Percentiles rank a stretch among this genome's conserved stretches.
Conservation (phyloP, 1,140 invertebrate species). For the Thereuonema tuberculata region DNA sequence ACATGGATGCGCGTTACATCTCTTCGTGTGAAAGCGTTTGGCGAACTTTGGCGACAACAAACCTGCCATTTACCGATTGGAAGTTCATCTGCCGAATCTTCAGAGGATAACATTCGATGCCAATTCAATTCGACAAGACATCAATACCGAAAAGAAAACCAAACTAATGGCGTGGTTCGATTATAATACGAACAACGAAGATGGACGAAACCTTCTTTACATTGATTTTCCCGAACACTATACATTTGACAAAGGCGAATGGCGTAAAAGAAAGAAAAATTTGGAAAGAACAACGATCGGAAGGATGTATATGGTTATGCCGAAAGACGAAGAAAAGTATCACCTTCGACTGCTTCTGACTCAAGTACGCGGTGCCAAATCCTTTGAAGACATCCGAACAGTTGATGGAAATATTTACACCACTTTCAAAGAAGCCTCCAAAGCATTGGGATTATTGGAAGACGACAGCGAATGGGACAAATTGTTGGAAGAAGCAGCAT, state of each 20-base stretch:
- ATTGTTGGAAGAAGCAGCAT: constrained; percentile 27
- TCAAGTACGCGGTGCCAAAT: constrained; percentile 31
- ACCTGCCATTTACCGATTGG: neutral
- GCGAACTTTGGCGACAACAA: neutral
- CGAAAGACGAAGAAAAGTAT: constrained; percentile 31
- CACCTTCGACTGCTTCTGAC: constrained; percentile 31
- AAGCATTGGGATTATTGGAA: constrained; percentile 25
- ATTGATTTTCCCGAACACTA: neutral
- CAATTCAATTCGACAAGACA: neutral
- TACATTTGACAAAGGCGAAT: neutral
- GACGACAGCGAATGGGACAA: constrained; percentile 29
- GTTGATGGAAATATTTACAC: constrained; percentile 31
- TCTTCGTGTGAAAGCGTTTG: neutral
- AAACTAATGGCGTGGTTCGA: constrained; percentile 3
- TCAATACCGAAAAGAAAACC: neutral
- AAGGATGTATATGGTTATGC: constrained; percentile 30
- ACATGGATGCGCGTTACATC: no score
- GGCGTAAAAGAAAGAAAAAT: constrained; percentile 4
- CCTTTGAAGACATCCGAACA: constrained; percentile 30
- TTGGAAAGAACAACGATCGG: constrained; percentile 23
- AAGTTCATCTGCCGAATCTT: neutral
- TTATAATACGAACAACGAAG: neutral
- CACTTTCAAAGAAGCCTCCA: constrained; percentile 31
- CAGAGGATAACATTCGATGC: neutral
- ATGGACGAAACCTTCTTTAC: neutral